Conservation (phyloP, 1,140 invertebrate species). For the Drosophila dunni region DNA sequence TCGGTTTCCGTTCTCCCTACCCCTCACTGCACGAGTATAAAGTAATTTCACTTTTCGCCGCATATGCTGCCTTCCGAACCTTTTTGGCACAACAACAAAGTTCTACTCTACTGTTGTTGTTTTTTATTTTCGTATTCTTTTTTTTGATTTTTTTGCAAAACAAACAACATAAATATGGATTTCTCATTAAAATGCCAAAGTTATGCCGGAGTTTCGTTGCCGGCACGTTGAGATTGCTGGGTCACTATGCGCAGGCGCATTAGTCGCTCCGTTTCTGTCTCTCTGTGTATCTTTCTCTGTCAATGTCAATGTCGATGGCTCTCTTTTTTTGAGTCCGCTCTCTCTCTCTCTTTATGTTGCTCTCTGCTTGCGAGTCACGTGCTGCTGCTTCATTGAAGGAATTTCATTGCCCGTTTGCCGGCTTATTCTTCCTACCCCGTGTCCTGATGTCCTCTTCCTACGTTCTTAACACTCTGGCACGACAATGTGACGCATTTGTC, state of each 20-base stretch:
- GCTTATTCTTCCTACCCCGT: conserved; percentile 43
- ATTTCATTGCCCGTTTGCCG: conserved; percentile 75
- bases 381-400: conserved; percentile 73
- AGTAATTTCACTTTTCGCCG: conserved; percentile 78
- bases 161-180: conserved; percentile 83
- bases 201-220: conserved; percentile 61
- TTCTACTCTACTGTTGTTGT: conserved; percentile 13
- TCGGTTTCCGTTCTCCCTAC: background rate
- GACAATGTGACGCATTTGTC: conserved; percentile 80
- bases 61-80: conserved; percentile 64
- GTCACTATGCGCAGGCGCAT: conserved; percentile 34
- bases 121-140: conserved; percentile 17
- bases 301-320: conserved; percentile 72
- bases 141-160: conserved; percentile 68
- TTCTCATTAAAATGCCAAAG: conserved; percentile 82
- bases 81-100: conserved; percentile 45
- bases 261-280: conserved; percentile 21
- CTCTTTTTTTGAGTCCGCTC: conserved; percentile 12
- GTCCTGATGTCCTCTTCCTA: background rate
- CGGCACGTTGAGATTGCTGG: conserved; percentile 52
- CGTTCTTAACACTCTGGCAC: conserved; percentile 63
- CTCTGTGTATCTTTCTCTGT: conserved; percentile 27
- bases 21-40: conserved; percentile 18
- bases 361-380: conserved; percentile 62
- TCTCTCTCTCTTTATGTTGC: conserved; percentile 21